Percentiles rank a stretch among this genome's conserved stretches.
Evolutionary conservation across 2,888 invertebrate species (phyloP).

Genomic region (Drosophila helvetica): DNA sequence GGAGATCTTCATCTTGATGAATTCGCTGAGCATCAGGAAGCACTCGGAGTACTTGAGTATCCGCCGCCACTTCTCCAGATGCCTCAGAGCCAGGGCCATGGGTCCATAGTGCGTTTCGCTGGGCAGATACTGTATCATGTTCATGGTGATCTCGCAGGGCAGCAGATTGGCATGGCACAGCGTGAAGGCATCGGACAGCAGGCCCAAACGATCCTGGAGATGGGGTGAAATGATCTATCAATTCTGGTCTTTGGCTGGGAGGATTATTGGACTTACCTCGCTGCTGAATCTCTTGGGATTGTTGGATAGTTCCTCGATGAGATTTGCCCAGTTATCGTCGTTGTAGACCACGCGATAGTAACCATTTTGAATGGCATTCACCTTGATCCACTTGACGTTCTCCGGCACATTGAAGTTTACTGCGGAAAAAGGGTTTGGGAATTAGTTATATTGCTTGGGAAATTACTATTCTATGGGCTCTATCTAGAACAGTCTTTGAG

Average conservation of each 20-base stretch:
- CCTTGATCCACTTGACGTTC: constrained; percentile 84
- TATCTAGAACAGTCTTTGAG: too few relatives aligned
- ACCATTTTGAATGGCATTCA: constrained; percentile 83
- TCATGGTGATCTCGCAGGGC: constrained; percentile 84
- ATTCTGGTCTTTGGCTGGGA: neutral
- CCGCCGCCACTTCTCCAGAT: constrained; percentile 84
- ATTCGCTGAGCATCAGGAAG: constrained; percentile 84
- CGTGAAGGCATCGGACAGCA: constrained; percentile 84
- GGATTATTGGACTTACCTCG: constrained; percentile 66
- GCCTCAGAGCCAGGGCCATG: constrained; percentile 81
- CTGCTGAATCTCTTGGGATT: constrained; percentile 81
- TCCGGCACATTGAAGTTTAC: constrained; percentile 82
- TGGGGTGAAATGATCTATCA: accelerated
- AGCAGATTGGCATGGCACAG: constrained; percentile 84
- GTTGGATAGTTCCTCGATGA: constrained; percentile 80
- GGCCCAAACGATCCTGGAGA: constrained; percentile 82
- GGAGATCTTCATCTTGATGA: constrained; percentile 82
- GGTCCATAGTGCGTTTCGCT: constrained; percentile 84
- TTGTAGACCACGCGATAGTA: constrained; percentile 84
- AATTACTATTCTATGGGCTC: too few relatives aligned
- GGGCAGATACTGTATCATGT: constrained; percentile 83
- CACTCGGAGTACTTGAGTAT: constrained; percentile 84
- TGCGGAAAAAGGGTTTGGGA: constrained; percentile 30
- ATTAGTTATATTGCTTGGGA: neutral
- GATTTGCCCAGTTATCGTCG: constrained; percentile 83